Evolutionary conservation across 2,113 vertebrate genomes (phyloP).

Genomic region (Rhagologus leucostigma): DNA sequence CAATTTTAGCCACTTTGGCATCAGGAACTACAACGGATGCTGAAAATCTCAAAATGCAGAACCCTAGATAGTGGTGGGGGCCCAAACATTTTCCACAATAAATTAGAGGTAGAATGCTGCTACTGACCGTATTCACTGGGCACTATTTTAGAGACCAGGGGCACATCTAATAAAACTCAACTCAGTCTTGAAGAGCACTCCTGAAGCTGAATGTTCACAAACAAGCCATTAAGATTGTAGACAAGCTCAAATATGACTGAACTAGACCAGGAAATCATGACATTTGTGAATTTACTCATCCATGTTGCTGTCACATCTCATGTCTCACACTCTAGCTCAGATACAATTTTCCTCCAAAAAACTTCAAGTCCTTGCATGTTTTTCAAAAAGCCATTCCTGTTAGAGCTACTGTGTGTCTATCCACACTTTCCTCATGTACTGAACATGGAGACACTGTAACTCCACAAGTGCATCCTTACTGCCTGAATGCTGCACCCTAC

Average conservation of each 20-base stretch:
- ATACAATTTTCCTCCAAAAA: background rate
- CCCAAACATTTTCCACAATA: background rate
- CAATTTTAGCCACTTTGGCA: background rate
- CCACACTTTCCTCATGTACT: background rate
- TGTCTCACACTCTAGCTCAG: background rate
- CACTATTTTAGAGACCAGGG: background rate
- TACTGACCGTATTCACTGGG: background rate
- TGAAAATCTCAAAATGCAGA: background rate
- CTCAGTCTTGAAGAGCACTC: background rate
- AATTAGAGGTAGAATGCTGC: background rate
- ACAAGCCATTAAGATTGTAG: background rate
- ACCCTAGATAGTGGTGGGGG: background rate
- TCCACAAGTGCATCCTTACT: background rate
- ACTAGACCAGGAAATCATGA: background rate
- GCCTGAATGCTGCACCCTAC: background rate
- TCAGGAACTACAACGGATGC: background rate
- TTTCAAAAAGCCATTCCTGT: background rate
- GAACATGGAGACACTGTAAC: background rate
- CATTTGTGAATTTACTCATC: background rate
- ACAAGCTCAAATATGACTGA: background rate
- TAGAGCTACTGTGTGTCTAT: background rate
- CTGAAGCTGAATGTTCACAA: background rate
- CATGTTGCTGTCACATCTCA: background rate
- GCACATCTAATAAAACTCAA: background rate
- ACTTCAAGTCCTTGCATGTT: rapidly evolving